Evolutionary conservation across 1,140 invertebrate genomes (phyloP).

Genomic region (Sitophilus oryzae): DNA sequence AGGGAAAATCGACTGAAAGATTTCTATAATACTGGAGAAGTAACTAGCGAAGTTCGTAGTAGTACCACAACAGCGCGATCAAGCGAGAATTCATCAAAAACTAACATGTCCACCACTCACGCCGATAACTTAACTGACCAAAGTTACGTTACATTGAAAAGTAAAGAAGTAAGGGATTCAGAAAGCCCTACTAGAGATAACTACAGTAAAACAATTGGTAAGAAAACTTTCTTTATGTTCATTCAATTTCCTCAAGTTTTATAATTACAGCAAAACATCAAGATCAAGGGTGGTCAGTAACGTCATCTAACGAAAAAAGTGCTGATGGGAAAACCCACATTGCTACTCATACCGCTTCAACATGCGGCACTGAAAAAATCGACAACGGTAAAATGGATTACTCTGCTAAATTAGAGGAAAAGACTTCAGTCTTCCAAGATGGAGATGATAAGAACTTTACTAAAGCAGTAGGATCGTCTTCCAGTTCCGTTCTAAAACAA

Average conservation of each 20-base stretch:
- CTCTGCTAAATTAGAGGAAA: slow-evolving; percentile 53
- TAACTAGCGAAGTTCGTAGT: slow-evolving; percentile 39
- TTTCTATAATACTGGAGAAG: slow-evolving; percentile 56
- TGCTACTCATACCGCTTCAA: slow-evolving; percentile 40
- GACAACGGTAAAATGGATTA: slow-evolving; percentile 55
- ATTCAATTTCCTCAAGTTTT: background rate
- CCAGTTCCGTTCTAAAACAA: slow-evolving; percentile 54
- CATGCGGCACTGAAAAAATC: slow-evolving; percentile 51
- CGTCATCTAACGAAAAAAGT: slow-evolving; percentile 44
- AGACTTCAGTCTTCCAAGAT: slow-evolving; percentile 52
- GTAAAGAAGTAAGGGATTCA: slow-evolving; percentile 69
- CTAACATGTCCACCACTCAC: slow-evolving; percentile 39
- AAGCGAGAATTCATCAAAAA: slow-evolving; percentile 41
- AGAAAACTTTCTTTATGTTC: slow-evolving; percentile 1
- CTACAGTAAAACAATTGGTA: slow-evolving; percentile 45
- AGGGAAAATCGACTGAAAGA: slow-evolving; percentile 68
- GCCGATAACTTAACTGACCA: slow-evolving; percentile 66
- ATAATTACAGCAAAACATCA: slow-evolving; percentile 17
- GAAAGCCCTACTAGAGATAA: slow-evolving; percentile 63
- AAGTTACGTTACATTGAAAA: slow-evolving; percentile 67
- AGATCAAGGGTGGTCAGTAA: slow-evolving; percentile 47
- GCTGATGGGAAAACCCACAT: slow-evolving; percentile 46
- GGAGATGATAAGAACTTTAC: slow-evolving; percentile 57
- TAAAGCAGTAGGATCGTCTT: slow-evolving; percentile 51
- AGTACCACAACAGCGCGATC: slow-evolving; percentile 12